These are phyloP conservation scores for Danaus melanippus DNA, from an alignment of 1,140 invertebrate genomes.

Conservation along the genomic window DNA sequence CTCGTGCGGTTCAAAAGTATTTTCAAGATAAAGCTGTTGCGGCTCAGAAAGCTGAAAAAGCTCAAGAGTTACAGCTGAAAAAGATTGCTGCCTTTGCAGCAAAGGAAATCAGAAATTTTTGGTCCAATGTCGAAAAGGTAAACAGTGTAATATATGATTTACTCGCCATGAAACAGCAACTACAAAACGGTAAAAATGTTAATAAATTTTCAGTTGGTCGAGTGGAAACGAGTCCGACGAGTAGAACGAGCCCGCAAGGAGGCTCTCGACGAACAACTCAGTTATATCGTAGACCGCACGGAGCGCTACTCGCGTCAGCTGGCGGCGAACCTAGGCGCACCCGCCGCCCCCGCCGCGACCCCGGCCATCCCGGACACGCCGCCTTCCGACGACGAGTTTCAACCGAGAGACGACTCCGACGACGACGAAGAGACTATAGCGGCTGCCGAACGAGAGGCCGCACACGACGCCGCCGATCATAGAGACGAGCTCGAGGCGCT, in stretches of 20 bases:
- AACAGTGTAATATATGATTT: background rate
- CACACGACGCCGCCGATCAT: constrained; percentile 73
- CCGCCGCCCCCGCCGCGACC: constrained; percentile 10
- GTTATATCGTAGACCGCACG: constrained; percentile 98
- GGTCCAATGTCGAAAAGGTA: constrained; percentile 95
- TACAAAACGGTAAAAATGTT: constrained; percentile 1
- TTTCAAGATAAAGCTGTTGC: constrained; percentile 94
- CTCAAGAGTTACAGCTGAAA: constrained; percentile 88
- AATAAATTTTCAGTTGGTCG: constrained; percentile 80
- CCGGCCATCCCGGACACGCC: constrained; percentile 27
- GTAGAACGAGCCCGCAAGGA: constrained; percentile 96
- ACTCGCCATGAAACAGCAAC: no score
- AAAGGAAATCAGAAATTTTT: constrained; percentile 95
- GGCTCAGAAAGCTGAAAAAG: constrained; percentile 91
- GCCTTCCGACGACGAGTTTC: constrained; percentile 52
- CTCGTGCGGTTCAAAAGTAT: constrained; percentile 94
- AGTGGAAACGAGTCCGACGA: constrained; percentile 93
- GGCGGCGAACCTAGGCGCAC: constrained; percentile 73
- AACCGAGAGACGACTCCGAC: constrained; percentile 71
- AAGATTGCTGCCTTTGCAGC: constrained; percentile 92
- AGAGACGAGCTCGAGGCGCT: constrained; percentile 89
- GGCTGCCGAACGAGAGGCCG: constrained; percentile 87
- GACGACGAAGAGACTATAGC: constrained; percentile 98
- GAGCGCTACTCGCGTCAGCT: constrained; percentile 96
- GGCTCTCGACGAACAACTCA: constrained; percentile 96